Evolutionary conservation across 2,113 vertebrate species (phyloP), one percentile per base, ranked within the genome.

Genomic region (Pitta sordida): DNA sequence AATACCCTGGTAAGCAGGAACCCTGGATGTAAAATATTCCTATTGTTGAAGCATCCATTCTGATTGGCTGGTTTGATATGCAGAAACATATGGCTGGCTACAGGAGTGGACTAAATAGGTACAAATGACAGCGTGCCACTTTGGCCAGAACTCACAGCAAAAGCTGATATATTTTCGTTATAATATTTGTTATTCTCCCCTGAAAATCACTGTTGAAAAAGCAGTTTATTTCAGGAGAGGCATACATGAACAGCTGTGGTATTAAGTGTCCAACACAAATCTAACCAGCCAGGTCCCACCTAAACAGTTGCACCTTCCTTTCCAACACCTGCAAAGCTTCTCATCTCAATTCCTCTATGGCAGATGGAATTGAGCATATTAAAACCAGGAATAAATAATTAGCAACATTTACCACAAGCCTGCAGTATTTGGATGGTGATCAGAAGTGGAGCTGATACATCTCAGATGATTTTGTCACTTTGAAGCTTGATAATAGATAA

Each of bases 301-400:
- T 68, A 53, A 93, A 55, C 36, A 60, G 36, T 65, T n/a, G 11
- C 60, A 19, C 69, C 55, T 82, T 89, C 32, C n/a, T 81, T 90
- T 73, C 34, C 48, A 84, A 86, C 68, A 58, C 48, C 39, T 88
- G 49, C 12, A 94, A 68, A 22, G 1, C 51, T 84, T 95, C 34
- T 26, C 7, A 3, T 88, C 53, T 91, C 59, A 17, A 15, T 46
- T 49, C 63, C 70, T 87, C 3, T 3, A 13, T 46, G 56, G 62
- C 81, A 95, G 77, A 91, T 70, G 89, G n/a, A 79, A 63, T 27
- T 73, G 64, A 81, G 63, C 32, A 68, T 55, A 44, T 94, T 86
- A 80, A 92, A 94, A 9, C 22, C 13, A 56, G 36, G 73, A 91
- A 82, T 77, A 88, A 93, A 83, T 88, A 67, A 90, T 91, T 71